These are phyloP conservation scores for Leptonema lineaticorne DNA, from an alignment of 1,140 invertebrate genomes.

Conservation along the genomic window DNA sequence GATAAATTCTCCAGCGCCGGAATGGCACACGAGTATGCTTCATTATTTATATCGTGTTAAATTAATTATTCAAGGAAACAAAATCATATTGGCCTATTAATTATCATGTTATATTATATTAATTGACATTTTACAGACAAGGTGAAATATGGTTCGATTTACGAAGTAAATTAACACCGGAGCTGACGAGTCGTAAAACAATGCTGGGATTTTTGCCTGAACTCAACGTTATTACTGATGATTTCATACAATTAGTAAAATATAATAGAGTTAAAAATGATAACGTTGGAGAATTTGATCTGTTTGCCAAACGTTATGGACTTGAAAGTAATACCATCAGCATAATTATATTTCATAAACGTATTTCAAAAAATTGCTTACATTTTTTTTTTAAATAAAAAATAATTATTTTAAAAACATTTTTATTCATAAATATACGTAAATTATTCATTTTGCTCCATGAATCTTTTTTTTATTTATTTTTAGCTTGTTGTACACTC, in stretches of 20 bases:
- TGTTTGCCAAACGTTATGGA: conserved; percentile 73
- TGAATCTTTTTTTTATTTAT: no score
- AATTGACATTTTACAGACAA: conserved; percentile 59
- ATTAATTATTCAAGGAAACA: no score
- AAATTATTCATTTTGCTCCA: no score
- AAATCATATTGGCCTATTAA: neutral
- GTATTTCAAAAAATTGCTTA: neutral
- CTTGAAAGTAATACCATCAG: conserved; percentile 67
- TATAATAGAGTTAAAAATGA: conserved; percentile 53
- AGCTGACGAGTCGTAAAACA: conserved; percentile 74
- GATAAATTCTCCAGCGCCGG: conserved; percentile 80
- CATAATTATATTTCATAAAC: neutral
- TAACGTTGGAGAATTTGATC: conserved; percentile 65
- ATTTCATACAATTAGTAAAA: conserved; percentile 71
- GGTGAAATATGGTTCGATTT: conserved; percentile 79
- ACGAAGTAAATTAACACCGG: conserved; percentile 70
- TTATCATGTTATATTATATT: conserved; percentile 20
- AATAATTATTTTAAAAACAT: conserved; percentile 1
- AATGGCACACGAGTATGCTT: conserved; percentile 77
- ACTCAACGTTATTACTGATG: conserved; percentile 74
- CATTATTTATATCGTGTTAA: neutral
- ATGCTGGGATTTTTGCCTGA: conserved; percentile 76
- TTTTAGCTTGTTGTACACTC: conserved; percentile 68
- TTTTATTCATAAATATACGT: no score
- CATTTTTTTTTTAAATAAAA: neutral